Conservation (phyloP, 2,888 invertebrate genomes). For the Spilosoma lubricipeda region DNA sequence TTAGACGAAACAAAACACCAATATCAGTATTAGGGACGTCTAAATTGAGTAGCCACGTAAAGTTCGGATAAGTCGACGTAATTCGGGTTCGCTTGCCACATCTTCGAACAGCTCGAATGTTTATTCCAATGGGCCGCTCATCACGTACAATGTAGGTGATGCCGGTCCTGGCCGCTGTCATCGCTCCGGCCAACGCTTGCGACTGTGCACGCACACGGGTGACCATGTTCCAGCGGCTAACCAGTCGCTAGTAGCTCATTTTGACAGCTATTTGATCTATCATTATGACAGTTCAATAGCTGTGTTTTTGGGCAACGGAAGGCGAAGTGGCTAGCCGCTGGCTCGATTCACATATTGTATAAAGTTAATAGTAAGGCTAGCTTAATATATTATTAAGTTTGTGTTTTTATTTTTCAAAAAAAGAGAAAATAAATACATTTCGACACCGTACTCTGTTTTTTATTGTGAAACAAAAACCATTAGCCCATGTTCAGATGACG, state of each 20-base stretch:
- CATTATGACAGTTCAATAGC: conserved; percentile 45
- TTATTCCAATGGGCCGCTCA: conserved; percentile 68
- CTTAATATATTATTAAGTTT: conserved; percentile 77
- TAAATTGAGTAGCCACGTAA: conserved; percentile 45
- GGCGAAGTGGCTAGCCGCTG: conserved; percentile 80
- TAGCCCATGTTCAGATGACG: too few species aligned
- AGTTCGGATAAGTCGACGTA: conserved; percentile 62
- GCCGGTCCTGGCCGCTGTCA: conserved; percentile 65
- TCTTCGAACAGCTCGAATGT: conserved; percentile 72
- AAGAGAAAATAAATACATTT: conserved; percentile 83
- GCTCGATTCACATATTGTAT: conserved; percentile 81
- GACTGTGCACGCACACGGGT: conserved; percentile 85
- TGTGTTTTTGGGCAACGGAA: conserved; percentile 41
- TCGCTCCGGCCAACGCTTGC: conserved; percentile 78
- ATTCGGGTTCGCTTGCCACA: conserved; percentile 72
- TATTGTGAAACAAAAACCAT: conserved; percentile 10
- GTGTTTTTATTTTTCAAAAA: conserved; percentile 81
- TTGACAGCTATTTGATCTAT: conserved; percentile 45
- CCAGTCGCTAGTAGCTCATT: conserved; percentile 68
- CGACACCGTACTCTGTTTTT: conserved; percentile 75
- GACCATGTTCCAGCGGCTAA: conserved; percentile 70
- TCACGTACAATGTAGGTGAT: conserved; percentile 85
- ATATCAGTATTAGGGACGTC: conserved; percentile 33
- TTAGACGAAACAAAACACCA: conserved; percentile 45
- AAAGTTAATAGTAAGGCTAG: conserved; percentile 83